A percentile compares a stretch with the other conserved stretches of the same genome.
Evolutionary conservation across 2,888 invertebrate species (phyloP).

Genomic region (Phasia obesa): DNA sequence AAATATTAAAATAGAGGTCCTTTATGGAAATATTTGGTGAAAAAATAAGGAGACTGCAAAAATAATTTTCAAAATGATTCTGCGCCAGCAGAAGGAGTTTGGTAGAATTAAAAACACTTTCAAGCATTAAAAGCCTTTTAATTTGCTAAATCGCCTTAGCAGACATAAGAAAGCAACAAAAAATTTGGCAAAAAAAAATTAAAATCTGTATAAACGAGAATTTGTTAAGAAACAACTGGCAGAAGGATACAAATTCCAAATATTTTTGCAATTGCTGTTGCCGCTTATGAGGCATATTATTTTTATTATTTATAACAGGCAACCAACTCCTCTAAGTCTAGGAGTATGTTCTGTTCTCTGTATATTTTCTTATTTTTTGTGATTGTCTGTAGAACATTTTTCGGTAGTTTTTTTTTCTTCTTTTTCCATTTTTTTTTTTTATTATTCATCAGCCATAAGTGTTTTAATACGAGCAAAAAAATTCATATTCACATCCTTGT

Average conservation of each 20-base stretch:
- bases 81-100: not conserved
- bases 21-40: conserved; percentile 38
- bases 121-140: conserved; percentile 82
- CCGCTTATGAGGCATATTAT: conserved; percentile 56
- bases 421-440: conserved; percentile 14
- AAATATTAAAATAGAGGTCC: conserved; percentile 63
- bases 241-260: conserved; percentile 55
- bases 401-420: conserved; percentile 15
- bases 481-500: conserved; percentile 54
- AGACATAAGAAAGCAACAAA: conserved; percentile 74
- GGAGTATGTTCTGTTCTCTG: conserved; percentile 22
- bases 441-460: conserved; percentile 58
- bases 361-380: not conserved
- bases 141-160: conserved; percentile 82
- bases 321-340: conserved; percentile 50
- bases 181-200: conserved; percentile 31
- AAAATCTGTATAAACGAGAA: conserved; percentile 35
- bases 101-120: conserved; percentile 64
- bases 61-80: conserved; percentile 10
- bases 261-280: conserved; percentile 46
- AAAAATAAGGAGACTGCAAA: conserved; percentile 17
- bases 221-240: conserved; percentile 37
- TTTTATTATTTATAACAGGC: conserved; percentile 57
- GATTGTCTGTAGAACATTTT: conserved; percentile 43
- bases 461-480: conserved; percentile 55